Conservation (phyloP, 2,888 invertebrate genomes). For the Chloroclystis v-ata region DNA sequence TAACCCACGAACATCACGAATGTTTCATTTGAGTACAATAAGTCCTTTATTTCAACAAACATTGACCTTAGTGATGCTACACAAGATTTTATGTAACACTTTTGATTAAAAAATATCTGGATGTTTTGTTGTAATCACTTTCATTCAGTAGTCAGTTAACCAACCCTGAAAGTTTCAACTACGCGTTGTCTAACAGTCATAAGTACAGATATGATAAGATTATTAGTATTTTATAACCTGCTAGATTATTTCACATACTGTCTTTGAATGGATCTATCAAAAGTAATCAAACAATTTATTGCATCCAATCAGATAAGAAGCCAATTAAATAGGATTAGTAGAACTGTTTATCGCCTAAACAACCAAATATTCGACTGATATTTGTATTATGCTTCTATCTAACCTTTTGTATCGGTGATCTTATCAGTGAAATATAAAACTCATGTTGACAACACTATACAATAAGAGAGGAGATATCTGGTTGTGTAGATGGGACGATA, state of each 20-base stretch:
- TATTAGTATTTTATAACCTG: no score
- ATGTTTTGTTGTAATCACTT: no score
- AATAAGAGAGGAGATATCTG: conserved; percentile 44
- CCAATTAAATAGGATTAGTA: conserved; percentile 25
- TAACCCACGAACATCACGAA: conserved; percentile 15
- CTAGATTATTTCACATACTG: no score
- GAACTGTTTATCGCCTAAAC: conserved; percentile 28
- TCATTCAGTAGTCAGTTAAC: no score
- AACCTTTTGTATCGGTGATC: conserved; percentile 33
- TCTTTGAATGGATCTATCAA: no score
- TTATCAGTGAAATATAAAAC: conserved; percentile 45
- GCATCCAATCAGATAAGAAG: conserved; percentile 9
- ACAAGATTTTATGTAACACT: no score
- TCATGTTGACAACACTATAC: conserved; percentile 56
- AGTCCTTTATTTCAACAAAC: conserved; percentile 6
- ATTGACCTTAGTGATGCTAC: background rate
- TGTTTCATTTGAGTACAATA: conserved; percentile 7
- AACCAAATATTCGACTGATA: conserved; percentile 29
- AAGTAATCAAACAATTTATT: background rate
- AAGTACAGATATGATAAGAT: no score
- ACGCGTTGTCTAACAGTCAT: no score
- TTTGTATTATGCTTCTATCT: conserved; percentile 25
- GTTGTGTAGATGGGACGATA: conserved; percentile 36
- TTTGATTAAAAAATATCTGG: no score
- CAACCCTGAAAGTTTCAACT: no score